A percentile compares a stretch with the other conserved stretches of the same genome.
Conservation (phyloP, 2,113 vertebrate species). For the Dermatemys mawii region DNA sequence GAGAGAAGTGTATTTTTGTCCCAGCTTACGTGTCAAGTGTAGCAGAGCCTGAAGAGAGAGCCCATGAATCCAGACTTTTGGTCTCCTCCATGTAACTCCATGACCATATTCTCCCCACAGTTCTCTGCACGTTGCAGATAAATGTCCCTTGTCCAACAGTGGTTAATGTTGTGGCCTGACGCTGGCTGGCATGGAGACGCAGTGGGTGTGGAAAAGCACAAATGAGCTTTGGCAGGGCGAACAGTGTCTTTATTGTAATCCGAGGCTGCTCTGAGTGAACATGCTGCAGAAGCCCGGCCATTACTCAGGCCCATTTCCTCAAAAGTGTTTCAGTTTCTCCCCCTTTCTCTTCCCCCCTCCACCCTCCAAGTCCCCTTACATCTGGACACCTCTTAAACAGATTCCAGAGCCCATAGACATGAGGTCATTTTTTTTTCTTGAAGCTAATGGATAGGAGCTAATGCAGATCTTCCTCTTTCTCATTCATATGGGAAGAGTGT, state of each 20-base stretch:
- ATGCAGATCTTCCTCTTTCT: neutral
- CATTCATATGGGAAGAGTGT: neutral
- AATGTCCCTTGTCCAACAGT: neutral
- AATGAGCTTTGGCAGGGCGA: constrained; percentile 35
- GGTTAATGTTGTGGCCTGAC: constrained; percentile 17
- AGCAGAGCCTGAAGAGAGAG: neutral
- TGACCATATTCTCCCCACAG: neutral
- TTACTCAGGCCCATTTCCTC: constrained; percentile 47
- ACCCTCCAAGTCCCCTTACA: neutral
- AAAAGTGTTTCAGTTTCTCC: constrained; percentile 13
- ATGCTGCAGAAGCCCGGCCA: neutral
- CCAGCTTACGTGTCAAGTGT: neutral
- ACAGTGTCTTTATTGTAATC: constrained; percentile 49
- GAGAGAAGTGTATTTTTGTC: neutral
- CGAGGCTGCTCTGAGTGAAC: neutral
- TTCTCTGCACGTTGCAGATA: neutral
- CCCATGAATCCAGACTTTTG: neutral
- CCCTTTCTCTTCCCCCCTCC: neutral
- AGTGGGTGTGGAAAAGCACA: constrained; percentile 19
- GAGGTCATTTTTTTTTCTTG: neutral
- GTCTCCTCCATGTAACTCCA: neutral
- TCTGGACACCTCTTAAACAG: neutral
- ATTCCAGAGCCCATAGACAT: neutral
- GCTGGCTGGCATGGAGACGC: neutral
- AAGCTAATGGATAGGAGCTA: neutral